Evolutionary conservation across 1,140 invertebrate species (phyloP).

Genomic region (Polyergus mexicanus): DNA sequence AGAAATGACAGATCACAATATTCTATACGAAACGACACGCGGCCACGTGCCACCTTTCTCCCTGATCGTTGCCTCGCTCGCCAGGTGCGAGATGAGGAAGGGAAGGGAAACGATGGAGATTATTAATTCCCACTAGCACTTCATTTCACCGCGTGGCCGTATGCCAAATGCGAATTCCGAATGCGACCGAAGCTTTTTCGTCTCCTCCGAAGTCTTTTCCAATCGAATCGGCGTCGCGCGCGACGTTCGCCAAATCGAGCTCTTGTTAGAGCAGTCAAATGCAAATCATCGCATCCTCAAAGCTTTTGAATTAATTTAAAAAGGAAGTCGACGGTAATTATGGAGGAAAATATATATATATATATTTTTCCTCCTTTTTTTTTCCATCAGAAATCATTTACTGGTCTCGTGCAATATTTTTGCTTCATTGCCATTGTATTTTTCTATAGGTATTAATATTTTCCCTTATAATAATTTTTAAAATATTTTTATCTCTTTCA

Average conservation of each 20-base stretch:
- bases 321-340: slow-evolving; percentile 42
- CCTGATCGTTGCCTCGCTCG: slow-evolving; percentile 66
- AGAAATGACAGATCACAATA: not conserved
- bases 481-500: not conserved
- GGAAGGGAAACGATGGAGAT: slow-evolving; percentile 60
- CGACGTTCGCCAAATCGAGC: slow-evolving; percentile 16
- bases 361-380: not conserved
- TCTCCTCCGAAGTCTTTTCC: slow-evolving; percentile 50
- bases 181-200: slow-evolving; percentile 56
- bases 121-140: slow-evolving; percentile 71
- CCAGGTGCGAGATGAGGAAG: slow-evolving; percentile 65
- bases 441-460: not conserved
- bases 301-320: not conserved
- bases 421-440: not conserved
- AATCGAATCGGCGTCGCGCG: slow-evolving; percentile 46
- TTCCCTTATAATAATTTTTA: not conserved
- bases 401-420: not conserved
- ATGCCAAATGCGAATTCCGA: slow-evolving; percentile 72
- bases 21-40: not conserved
- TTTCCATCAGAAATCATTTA: not conserved
- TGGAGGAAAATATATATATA: not conserved
- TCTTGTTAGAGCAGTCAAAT: not conserved
- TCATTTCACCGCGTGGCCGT: slow-evolving; percentile 67
- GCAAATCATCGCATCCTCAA: not conserved
- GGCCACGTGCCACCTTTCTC: slow-evolving; percentile 67